These are phyloP conservation scores for Orius insidiosus DNA, from an alignment of 1,140 invertebrate genomes.

Conservation along the genomic window DNA sequence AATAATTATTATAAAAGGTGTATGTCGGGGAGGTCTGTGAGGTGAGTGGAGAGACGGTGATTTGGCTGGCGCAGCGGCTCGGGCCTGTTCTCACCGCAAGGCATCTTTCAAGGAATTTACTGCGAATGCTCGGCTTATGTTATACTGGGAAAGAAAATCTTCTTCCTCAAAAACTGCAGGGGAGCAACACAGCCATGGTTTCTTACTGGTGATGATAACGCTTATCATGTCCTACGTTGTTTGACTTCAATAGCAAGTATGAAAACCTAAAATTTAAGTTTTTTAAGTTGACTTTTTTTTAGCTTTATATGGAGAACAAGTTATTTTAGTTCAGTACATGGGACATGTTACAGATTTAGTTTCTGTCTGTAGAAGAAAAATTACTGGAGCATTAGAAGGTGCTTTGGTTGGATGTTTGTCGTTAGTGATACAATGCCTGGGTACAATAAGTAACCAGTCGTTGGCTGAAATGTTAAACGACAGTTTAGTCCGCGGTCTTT, in stretches of 20 bases:
- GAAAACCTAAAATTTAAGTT: conserved; percentile 13
- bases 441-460: conserved; percentile 47
- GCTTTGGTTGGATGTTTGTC: conserved; percentile 72
- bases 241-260: conserved; percentile 64
- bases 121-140: conserved; percentile 85
- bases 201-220: conserved; percentile 56
- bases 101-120: conserved; percentile 74
- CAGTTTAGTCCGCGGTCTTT: conserved; percentile 52
- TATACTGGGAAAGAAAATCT: conserved; percentile 76
- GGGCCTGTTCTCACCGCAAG: conserved; percentile 85
- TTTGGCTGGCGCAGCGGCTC: conserved; percentile 83
- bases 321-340: conserved; percentile 86
- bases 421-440: conserved; percentile 44
- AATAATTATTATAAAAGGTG: conserved; percentile 13
- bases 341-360: conserved; percentile 77
- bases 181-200: background rate
- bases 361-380: conserved; percentile 49
- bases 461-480: conserved; percentile 27
- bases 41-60: conserved; percentile 75
- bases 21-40: conserved; percentile 49
- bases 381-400: conserved; percentile 70
- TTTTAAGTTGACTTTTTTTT: conserved; percentile 23
- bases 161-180: conserved; percentile 22
- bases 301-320: conserved; percentile 82
- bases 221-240: conserved; percentile 70